Conservation (phyloP, 2,113 vertebrate genomes). For the Hipposideros armiger region DNA sequence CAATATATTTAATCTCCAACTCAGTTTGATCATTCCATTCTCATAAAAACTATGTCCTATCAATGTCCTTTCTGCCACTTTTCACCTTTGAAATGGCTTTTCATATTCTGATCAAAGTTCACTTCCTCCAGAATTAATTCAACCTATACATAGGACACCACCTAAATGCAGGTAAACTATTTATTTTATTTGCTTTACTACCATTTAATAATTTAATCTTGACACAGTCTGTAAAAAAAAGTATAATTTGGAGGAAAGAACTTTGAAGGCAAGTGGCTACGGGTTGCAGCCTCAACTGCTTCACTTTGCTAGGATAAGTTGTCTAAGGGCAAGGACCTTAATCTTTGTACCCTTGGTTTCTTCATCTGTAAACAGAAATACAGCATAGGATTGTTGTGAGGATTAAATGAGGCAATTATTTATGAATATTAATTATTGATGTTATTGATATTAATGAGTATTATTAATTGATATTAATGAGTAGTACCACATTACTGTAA, state of each 20-base stretch:
- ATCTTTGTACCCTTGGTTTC: background rate
- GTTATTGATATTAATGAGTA: background rate
- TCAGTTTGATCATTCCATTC: background rate
- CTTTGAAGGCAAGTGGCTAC: background rate
- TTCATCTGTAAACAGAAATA: background rate
- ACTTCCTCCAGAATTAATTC: background rate
- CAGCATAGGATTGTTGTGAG: background rate
- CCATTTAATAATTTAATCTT: background rate
- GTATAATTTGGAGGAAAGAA: background rate
- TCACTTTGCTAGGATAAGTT: background rate
- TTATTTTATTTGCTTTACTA: background rate
- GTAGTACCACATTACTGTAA: background rate
- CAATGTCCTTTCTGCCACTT: background rate
- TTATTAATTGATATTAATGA: background rate
- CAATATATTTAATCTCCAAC: background rate
- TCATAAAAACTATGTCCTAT: background rate
- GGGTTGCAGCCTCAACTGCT: background rate
- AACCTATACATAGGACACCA: background rate
- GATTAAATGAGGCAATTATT: conserved; percentile 34
- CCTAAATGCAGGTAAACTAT: background rate
- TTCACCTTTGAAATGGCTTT: background rate
- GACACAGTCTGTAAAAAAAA: background rate
- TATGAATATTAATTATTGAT: background rate
- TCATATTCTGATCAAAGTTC: background rate
- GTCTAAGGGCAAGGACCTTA: background rate